Conservation (phyloP, 2,888 invertebrate species). For the Cactoblastis cactorum region DNA sequence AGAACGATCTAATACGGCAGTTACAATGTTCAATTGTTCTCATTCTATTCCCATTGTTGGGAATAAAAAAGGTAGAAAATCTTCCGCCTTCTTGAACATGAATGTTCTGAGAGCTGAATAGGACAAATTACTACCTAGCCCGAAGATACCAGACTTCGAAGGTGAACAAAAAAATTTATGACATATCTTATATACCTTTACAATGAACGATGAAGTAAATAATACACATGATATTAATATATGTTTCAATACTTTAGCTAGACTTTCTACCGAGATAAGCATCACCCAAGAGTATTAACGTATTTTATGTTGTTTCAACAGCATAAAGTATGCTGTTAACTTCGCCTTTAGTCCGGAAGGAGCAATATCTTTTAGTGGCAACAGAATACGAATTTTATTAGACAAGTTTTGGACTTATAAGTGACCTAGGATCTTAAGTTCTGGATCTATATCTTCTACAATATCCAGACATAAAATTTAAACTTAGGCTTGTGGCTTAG, state of each 20-base stretch:
- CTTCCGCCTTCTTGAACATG: conserved; percentile 40
- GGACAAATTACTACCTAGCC: conserved; percentile 27
- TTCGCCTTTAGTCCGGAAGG: conserved; percentile 17
- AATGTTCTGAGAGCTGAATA: conserved; percentile 30
- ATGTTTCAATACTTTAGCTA: too few species aligned
- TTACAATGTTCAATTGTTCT: conserved; percentile 50
- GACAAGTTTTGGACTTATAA: background rate
- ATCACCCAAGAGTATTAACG: background rate
- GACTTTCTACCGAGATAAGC: background rate
- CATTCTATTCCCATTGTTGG: conserved; percentile 47
- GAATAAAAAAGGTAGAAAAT: conserved; percentile 43
- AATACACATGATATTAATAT: background rate
- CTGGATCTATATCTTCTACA: background rate
- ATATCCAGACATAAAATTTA: background rate
- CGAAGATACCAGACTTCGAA: conserved; percentile 23
- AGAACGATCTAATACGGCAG: conserved; percentile 10
- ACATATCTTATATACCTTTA: background rate
- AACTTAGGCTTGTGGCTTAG: background rate
- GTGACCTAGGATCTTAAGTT: background rate
- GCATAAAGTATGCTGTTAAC: conserved; percentile 7
- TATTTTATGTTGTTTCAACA: background rate
- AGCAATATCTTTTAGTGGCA: background rate
- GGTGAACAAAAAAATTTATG: background rate
- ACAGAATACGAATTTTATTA: background rate
- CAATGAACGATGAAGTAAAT: background rate